These are phyloP conservation scores for Synanthedon myopaeformis DNA, from an alignment of 2,888 invertebrate genomes.

Conservation along the genomic window DNA sequence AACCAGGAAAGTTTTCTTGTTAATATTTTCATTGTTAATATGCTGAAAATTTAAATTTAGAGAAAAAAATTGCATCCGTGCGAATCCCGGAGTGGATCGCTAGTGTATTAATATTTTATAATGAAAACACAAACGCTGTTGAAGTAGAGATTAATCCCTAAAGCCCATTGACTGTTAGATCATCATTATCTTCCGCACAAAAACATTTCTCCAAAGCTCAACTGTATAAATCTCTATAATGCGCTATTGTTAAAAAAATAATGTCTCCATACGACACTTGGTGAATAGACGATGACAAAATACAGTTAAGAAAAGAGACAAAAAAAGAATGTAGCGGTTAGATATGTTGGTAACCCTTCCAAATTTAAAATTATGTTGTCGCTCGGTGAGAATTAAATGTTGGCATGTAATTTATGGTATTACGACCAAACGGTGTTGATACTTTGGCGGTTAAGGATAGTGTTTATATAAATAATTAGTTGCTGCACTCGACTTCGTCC, in stretches of 20 bases:
- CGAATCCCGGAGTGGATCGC: too few relatives aligned
- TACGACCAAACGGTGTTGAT: too few relatives aligned
- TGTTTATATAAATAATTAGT: too few relatives aligned
- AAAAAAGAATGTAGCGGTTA: slow-evolving; percentile 43
- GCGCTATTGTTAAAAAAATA: slow-evolving; percentile 10
- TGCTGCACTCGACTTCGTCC: too few relatives aligned
- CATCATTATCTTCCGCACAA: slow-evolving; percentile 25
- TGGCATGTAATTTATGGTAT: not conserved
- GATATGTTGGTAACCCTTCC: slow-evolving; percentile 23
- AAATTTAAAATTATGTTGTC: slow-evolving; percentile 39
- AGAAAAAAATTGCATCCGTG: too few relatives aligned
- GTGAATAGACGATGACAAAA: slow-evolving; percentile 19
- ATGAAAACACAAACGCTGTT: not conserved
- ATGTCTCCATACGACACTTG: slow-evolving; percentile 10
- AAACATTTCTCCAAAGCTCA: slow-evolving; percentile 17
- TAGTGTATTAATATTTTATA: too few relatives aligned
- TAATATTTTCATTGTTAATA: too few relatives aligned
- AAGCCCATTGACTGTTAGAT: slow-evolving; percentile 34
- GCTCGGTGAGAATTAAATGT: slow-evolving; percentile 36
- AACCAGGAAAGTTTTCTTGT: too few relatives aligned
- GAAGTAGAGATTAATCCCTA: slow-evolving; percentile 1
- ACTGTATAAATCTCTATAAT: slow-evolving; percentile 32
- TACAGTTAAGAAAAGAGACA: slow-evolving; percentile 17
- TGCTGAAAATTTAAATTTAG: too few relatives aligned
- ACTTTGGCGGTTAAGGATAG: too few relatives aligned